Conservation (phyloP, 2,797 vertebrate species). For the Melanotaenia boesemani region DNA sequence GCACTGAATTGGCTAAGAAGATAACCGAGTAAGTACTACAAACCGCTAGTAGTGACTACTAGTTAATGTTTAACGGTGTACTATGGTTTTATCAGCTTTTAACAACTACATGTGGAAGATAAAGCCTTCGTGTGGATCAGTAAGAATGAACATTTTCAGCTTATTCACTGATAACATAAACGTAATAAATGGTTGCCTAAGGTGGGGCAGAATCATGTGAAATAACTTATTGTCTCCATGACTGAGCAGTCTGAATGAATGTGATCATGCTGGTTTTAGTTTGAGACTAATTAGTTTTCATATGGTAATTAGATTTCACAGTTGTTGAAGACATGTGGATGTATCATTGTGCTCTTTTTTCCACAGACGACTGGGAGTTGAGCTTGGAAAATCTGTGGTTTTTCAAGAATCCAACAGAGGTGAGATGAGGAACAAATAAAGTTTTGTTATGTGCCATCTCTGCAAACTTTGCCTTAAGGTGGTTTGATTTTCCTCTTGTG, state of each 20-base stretch:
- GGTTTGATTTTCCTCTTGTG: no score
- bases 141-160: not conserved
- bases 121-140: not conserved
- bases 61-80: conserved; percentile 14
- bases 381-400: conserved; percentile 96
- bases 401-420: conserved; percentile 98
- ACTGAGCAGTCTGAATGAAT: not conserved
- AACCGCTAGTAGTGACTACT: not conserved
- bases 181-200: not conserved
- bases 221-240: not conserved
- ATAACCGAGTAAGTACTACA: conserved; percentile 90
- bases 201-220: not conserved
- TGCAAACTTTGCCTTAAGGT: no score
- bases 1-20: conserved; percentile 94
- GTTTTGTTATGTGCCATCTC: no score
- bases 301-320: not conserved
- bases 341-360: conserved; percentile 25
- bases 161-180: not conserved
- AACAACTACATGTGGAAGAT: not conserved
- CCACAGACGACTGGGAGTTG: conserved; percentile 92
- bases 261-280: not conserved
- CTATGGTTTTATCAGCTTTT: not conserved
- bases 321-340: not conserved
- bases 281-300: not conserved
- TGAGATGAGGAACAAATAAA: conserved; percentile 55